Conservation (phyloP, 2,888 invertebrate genomes). For the Erebia aethiops region DNA sequence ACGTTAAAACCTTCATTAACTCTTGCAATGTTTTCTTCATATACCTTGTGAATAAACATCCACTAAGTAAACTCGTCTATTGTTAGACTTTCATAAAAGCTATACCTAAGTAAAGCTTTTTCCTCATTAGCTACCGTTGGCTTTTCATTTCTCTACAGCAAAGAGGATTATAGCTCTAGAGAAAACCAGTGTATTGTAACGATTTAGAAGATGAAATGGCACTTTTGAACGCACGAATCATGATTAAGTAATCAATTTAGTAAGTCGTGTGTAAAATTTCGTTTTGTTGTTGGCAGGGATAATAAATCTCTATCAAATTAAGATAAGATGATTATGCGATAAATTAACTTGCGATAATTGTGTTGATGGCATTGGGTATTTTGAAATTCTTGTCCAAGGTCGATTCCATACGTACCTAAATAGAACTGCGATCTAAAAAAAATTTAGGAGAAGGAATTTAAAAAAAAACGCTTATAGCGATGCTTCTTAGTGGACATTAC, state of each 20-base stretch:
- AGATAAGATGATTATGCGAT: slow-evolving; percentile 16
- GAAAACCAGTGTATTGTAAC: slow-evolving; percentile 15
- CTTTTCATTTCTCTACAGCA: slow-evolving; percentile 82
- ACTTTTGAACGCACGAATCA: slow-evolving; percentile 13
- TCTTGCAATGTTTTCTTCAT: no score
- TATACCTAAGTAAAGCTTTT: neutral
- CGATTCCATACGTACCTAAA: neutral
- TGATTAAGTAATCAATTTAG: slow-evolving; percentile 21
- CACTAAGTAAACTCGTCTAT: neutral
- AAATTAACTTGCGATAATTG: slow-evolving; percentile 5
- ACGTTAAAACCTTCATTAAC: no score
- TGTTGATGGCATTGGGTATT: no score
- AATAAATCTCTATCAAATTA: slow-evolving; percentile 24
- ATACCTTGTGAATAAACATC: no score
- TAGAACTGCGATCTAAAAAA: neutral
- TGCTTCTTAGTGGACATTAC: no score
- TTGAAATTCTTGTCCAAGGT: neutral
- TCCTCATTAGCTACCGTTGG: neutral
- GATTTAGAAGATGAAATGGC: slow-evolving; percentile 18
- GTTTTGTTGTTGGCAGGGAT: slow-evolving; percentile 19
- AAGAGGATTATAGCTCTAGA: slow-evolving; percentile 1
- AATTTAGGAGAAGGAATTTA: no score
- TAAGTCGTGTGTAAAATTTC: slow-evolving; percentile 13
- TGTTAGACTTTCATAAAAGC: slow-evolving; percentile 10
- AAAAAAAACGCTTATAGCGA: no score